A percentile compares a stretch with the other conserved stretches of the same genome.
Evolutionary conservation across 2,113 vertebrate species (phyloP).

Genomic region (Strix uralensis): DNA sequence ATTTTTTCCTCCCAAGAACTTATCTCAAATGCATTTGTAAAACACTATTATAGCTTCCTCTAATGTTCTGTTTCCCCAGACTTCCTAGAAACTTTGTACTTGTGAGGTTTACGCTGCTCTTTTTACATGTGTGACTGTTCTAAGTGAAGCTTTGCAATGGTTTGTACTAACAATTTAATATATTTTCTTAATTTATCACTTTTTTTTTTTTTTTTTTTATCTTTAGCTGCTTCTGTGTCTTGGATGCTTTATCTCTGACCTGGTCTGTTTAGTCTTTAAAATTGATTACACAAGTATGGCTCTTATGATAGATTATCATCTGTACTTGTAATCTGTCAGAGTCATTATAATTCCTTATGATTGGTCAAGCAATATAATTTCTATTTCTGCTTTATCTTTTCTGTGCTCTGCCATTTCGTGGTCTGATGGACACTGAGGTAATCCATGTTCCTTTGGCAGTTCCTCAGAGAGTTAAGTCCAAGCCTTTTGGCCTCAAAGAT

Average conservation of each 20-base stretch:
- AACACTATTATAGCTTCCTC: background rate
- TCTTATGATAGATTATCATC: background rate
- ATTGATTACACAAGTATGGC: background rate
- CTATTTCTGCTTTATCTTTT: background rate
- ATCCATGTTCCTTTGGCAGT: background rate
- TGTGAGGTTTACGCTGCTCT: background rate
- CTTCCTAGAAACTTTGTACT: background rate
- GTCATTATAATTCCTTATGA: background rate
- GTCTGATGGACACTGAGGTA: background rate
- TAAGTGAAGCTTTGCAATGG: background rate
- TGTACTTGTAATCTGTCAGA: background rate
- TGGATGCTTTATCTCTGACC: background rate
- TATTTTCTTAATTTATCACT: background rate
- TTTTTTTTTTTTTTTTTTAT: background rate
- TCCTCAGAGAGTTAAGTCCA: background rate
- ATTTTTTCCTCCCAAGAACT: background rate
- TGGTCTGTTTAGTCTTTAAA: background rate
- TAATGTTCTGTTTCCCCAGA: background rate
- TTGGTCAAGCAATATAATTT: background rate
- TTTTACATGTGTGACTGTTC: background rate
- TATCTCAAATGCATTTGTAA: background rate
- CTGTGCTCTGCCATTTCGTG: background rate
- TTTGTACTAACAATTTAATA: background rate
- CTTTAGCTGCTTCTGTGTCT: background rate
- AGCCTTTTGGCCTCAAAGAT: background rate